Evolutionary conservation across 2,113 vertebrate species (phyloP).

Genomic region (Neotragus moschatus): DNA sequence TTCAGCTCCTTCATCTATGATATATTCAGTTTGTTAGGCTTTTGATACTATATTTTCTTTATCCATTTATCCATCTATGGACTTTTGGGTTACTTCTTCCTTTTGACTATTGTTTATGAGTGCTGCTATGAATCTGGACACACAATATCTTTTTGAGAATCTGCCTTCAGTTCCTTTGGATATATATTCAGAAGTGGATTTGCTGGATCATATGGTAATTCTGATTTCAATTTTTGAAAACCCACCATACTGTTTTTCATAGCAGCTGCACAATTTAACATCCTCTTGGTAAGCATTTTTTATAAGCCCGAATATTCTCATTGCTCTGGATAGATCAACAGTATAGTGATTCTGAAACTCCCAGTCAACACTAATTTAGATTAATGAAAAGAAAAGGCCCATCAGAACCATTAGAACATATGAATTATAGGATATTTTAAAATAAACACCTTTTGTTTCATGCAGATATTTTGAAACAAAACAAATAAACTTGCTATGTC

Average conservation of each 20-base stretch:
- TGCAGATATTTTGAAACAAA: conserved; percentile 7
- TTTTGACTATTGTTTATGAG: not conserved
- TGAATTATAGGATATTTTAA: not conserved
- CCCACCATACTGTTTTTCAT: not conserved
- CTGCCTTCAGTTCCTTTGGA: not conserved
- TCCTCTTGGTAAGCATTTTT: conserved; percentile 9
- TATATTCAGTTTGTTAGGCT: not conserved
- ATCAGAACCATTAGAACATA: not conserved
- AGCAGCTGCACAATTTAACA: not conserved
- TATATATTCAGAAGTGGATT: not conserved
- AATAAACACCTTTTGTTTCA: conserved; percentile 35
- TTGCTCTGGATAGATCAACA: not conserved
- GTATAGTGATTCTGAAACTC: not conserved
- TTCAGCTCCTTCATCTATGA: not conserved
- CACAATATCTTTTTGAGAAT: not conserved
- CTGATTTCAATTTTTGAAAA: not conserved
- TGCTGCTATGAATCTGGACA: not conserved
- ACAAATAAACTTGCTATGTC: not conserved
- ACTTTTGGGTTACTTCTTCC: not conserved
- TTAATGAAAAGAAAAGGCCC: not conserved
- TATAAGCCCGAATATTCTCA: not conserved
- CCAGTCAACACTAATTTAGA: not conserved
- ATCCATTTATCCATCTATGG: not conserved
- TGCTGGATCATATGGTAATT: not conserved
- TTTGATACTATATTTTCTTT: not conserved